Base-by-base conservation (phyloP, 1,140 invertebrate species). In the Pseudobourletiella spinata region DNA sequence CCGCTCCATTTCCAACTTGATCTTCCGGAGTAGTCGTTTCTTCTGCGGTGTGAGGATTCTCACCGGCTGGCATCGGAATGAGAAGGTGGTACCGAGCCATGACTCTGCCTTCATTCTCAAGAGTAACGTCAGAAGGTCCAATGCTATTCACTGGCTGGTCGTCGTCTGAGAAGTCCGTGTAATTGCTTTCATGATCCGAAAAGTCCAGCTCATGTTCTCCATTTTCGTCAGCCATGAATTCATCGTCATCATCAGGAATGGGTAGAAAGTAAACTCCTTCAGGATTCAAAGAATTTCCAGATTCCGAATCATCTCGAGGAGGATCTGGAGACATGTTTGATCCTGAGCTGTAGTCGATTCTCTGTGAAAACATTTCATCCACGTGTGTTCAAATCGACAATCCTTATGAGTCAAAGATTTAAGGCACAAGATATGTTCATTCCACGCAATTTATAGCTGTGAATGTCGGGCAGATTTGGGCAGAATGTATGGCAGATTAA, bases 51-150 rank as follows among this genome's bases (percentile, higher is more conserved):
- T 22, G n/a, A n/a, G n/a, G n/a, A n/a, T n/a, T n/a, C n/a, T n/a
- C n/a, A n/a, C n/a, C n/a, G n/a, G n/a, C n/a, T n/a, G n/a, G 54
- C 25, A 66, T 59, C 44, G 64, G 64, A 50, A 66, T 66, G 0
- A 66, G 50, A 22, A 66, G 48, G 44, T 61, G 59, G 29, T 66
- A 66, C 14, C 43, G 52, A 3, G 59, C 59, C 24, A 55, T 32
- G 14, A 58, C 42, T 44, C 59, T 32, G 3, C 57, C 61, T 24
- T 11, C 6, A 28, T 30, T 48, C 24, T 57, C 56, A 46, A 16
- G 18, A 29, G 25, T 26, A 6, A 29, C 61, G 43, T 51, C 50
- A 18, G 32, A 35, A 22, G 32, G 42, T 56, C 15, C 30, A 32
- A 18, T 35, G 26, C 18, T 48, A 22, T 52, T 25, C 18, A 55